phyloP scores from a whole-genome alignment of 2,888 invertebrate species.

The Rhodophaea formosa region DNA sequence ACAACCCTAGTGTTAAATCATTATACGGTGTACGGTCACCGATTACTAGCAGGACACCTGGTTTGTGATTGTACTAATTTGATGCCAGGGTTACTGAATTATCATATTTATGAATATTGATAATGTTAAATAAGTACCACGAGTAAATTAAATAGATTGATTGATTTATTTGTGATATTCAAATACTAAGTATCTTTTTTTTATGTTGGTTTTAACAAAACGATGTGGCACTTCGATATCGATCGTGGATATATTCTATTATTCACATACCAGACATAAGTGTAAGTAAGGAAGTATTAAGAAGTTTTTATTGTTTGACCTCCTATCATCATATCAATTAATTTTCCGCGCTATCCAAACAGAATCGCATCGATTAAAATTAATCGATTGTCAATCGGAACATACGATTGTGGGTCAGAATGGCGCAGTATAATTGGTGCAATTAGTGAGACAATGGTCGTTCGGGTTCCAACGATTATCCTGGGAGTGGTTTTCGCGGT shows the following conservation, averaged over 20 bases:
- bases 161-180: too few relatives aligned
- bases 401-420: slow-evolving; percentile 12
- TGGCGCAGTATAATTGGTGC: slow-evolving; percentile 40
- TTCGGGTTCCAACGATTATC: slow-evolving; percentile 44
- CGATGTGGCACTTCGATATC: too few relatives aligned
- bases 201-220: too few relatives aligned
- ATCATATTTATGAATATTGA: not conserved
- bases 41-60: slow-evolving; percentile 33
- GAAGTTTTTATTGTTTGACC: too few relatives aligned
- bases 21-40: slow-evolving; percentile 45
- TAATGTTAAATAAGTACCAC: too few relatives aligned
- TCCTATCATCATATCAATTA: slow-evolving; percentile 13
- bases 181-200: too few relatives aligned
- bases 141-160: too few relatives aligned
- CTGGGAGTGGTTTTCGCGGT: slow-evolving; percentile 57
- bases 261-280: too few relatives aligned
- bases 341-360: slow-evolving; percentile 12
- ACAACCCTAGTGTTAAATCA: slow-evolving; percentile 33
- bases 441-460: slow-evolving; percentile 67
- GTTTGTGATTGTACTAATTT: slow-evolving; percentile 3
- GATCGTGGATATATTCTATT: too few relatives aligned
- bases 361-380: slow-evolving; percentile 14
- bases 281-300: too few relatives aligned
- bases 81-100: not conserved
- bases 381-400: slow-evolving; percentile 18